phyloP scores from a whole-genome alignment of 2,888 invertebrate species.

The Tethea ocularis region DNA sequence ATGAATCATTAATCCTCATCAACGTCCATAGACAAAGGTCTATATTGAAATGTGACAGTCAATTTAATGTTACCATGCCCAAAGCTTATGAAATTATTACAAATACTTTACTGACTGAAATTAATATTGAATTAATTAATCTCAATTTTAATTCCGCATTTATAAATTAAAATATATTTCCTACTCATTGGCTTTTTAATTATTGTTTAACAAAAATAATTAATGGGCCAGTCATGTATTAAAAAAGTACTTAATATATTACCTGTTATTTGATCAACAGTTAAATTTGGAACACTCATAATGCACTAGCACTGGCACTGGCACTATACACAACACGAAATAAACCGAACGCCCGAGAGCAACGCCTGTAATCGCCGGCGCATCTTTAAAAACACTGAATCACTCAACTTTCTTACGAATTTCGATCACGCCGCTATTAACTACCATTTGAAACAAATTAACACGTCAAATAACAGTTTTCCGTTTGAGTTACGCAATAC shows the following conservation, averaged over 20 bases:
- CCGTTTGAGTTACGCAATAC: slow-evolving; percentile 18
- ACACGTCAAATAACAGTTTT: slow-evolving; percentile 36
- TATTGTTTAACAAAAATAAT: too few relatives aligned
- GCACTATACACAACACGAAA: slow-evolving; percentile 36
- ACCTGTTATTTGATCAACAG: slow-evolving; percentile 77
- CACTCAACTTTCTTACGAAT: slow-evolving; percentile 65
- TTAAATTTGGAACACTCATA: slow-evolving; percentile 80
- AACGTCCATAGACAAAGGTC: too few relatives aligned
- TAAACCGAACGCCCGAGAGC: slow-evolving; percentile 33
- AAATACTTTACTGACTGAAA: too few relatives aligned
- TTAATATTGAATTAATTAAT: too few relatives aligned
- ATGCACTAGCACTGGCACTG: slow-evolving; percentile 32
- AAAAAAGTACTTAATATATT: slow-evolving; percentile 25
- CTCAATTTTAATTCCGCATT: too few relatives aligned
- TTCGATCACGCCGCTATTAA: slow-evolving; percentile 58
- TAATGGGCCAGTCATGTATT: too few relatives aligned
- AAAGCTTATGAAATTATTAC: too few relatives aligned
- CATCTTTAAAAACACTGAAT: slow-evolving; percentile 69
- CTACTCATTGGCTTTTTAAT: too few relatives aligned
- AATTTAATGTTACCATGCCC: too few relatives aligned
- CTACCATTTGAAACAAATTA: slow-evolving; percentile 60
- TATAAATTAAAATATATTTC: neutral
- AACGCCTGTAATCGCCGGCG: slow-evolving; percentile 50
- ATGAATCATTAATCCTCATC: too few relatives aligned
- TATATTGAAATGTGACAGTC: too few relatives aligned